These are phyloP conservation scores for Pyrochroa serraticornis DNA, from an alignment of 2,888 invertebrate genomes.

Conservation along the genomic window DNA sequence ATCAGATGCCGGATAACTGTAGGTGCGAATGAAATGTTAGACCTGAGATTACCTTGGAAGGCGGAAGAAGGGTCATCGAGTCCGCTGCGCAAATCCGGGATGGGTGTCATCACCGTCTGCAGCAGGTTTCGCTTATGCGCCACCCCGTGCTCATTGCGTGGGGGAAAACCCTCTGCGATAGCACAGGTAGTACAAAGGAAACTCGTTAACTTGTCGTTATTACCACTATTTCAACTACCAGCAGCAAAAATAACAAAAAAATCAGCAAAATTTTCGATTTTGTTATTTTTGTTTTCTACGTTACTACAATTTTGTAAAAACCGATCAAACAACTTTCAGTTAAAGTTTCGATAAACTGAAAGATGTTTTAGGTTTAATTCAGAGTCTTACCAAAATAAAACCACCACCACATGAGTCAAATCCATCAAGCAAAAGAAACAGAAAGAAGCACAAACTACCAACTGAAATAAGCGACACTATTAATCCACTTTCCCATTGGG, in stretches of 20 bases:
- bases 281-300: conserved; percentile 10
- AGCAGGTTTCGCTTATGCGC: conserved; percentile 84
- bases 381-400: conserved; percentile 48
- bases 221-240: conserved; percentile 12
- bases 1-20: background rate
- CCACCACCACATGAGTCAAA: conserved; percentile 50
- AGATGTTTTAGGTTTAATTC: conserved; percentile 1
- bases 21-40: conserved; percentile 8
- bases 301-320: background rate
- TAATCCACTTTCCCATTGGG: conserved; percentile 22
- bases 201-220: conserved; percentile 29
- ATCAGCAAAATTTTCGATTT: conserved; percentile 26
- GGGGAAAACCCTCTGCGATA: conserved; percentile 64
- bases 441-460: conserved; percentile 20
- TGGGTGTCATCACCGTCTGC: conserved; percentile 81
- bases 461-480: conserved; percentile 22
- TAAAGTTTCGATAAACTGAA: conserved; percentile 2
- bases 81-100: conserved; percentile 84
- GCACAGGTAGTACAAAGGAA: conserved; percentile 44
- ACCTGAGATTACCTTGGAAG: conserved; percentile 59
- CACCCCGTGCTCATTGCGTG: conserved; percentile 84
- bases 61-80: conserved; percentile 61
- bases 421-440: conserved; percentile 38
- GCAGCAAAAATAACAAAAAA: conserved; percentile 29
- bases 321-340: background rate